Base-by-base conservation (phyloP, 2,797 vertebrate species). In the Nannoperca obscura region DNA sequence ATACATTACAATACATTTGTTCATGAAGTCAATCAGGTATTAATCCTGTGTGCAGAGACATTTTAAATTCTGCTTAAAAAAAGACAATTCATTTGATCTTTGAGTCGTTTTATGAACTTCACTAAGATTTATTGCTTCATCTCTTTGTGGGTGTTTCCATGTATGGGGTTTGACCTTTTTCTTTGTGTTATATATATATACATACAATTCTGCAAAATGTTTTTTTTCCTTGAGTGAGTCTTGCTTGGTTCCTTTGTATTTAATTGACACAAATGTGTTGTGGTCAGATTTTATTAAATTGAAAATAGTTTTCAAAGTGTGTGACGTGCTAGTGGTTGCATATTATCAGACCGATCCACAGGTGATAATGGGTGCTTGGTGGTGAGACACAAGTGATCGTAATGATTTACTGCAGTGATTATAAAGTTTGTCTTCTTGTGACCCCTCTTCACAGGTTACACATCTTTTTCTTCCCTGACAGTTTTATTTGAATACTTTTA, bases 241-340 rank as follows among this genome's bases (percentile, higher is more conserved):
- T 76, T 77, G 27, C 27, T 79, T 90, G 73, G 60, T 78, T 85
- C 40, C 24, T 81, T 87, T 90, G 82, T 87, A 88, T 90, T 87
- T 88, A 81, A 89, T 27, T 81, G 50, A 83, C 60, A 17, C 22
- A 50, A 27, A 58, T 66, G 68, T 83, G n/a, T 40, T 68, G n/a
- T 80, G n/a, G 27, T 85, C 58, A 77, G 24, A 61, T 79, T 80
- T 82, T 76, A 88, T 92, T 88, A 88, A 93, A 90, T 74, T 72
- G 62, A 71, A 74, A 76, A 62, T 24, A 11, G 57, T 71, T 84
- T 84, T 81, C 38, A 63, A 4, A 36, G 1, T 72, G 3, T 69
- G 32, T 80, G 30, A 8, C 11, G 2, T 66, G 17, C 20, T 27
- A 13, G 49, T 47, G 20, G 7, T 47, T 67, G 13, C 32, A 42